Base-by-base conservation (phyloP, 2,888 invertebrate genomes). In the Scaptomyza cyrtandrae region DNA sequence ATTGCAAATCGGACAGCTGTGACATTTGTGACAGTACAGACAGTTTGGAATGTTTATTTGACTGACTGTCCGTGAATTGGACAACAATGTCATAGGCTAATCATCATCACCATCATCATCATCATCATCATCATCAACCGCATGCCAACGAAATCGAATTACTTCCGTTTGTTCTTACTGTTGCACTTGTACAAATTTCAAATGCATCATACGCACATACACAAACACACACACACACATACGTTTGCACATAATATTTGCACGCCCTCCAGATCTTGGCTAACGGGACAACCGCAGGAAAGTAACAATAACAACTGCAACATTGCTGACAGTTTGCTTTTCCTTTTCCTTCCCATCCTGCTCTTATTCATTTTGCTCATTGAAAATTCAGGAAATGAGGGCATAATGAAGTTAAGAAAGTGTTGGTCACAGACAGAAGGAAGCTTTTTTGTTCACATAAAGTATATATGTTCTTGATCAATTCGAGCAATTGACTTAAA, bases 81-180 rank as follows among this genome's bases (percentile, higher is more conserved):
- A 54, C 67, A 80, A 75, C 69, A 71, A 67, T 79, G 83, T 87
- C 82, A 77, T 63, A 68, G 76, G 76, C 71, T 77, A 66, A 72
- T 82, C 80, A 75, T 41, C 83, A 75, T 41, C 68, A 58, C 33
- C 72, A 69, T 82, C 80, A 75, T n/a, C n/a, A n/a, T n/a, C n/a
- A 72, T 82, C 80, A 75, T 41, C 83, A 75, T 41, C 68, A 58
- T 35, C 72, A 69, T 82, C 80, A 75, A n/a, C 35, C 68, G 37
- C 71, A 67, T 79, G 83, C 59, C 79, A 82, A 77, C 70, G 61
- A 86, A 84, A 88, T 84, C 83, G 86, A 84, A 84, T 88, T 86
- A 88, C 83, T 84, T 84, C 83, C 83, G 86, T 85, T 67, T 81
- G 74, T 65, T 75, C 41, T 41, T 41, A n/a, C 58, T 45, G 49